These are phyloP conservation scores for Eumeta japonica DNA, from an alignment of 1,140 invertebrate species.

Conservation along the genomic window DNA sequence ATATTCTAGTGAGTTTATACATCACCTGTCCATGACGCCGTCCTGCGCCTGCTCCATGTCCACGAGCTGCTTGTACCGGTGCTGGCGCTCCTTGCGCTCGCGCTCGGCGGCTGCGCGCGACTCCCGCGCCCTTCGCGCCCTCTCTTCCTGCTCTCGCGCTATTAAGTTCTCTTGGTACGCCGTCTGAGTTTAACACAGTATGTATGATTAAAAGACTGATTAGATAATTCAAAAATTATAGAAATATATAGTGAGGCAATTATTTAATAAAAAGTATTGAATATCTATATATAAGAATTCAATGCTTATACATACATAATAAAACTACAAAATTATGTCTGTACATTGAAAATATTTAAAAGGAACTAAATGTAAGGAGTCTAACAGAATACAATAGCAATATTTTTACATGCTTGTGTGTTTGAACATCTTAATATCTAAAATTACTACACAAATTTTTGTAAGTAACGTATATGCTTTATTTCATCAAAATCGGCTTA, in stretches of 20 bases:
- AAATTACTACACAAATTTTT: too few species aligned
- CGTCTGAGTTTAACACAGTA: conserved; percentile 62
- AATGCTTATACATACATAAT: too few species aligned
- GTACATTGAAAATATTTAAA: too few species aligned
- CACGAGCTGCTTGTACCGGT: conserved; percentile 81
- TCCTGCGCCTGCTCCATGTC: conserved; percentile 92
- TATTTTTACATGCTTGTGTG: too few species aligned
- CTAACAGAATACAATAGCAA: too few species aligned
- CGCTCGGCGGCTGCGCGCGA: conserved; percentile 82
- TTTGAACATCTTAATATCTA: too few species aligned
- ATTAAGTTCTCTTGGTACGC: conserved; percentile 85
- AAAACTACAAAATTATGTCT: too few species aligned
- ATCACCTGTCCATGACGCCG: conserved; percentile 93
- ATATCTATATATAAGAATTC: conserved; percentile 2
- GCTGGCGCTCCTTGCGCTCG: conserved; percentile 77
- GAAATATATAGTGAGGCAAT: not conserved
- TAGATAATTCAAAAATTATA: not conserved
- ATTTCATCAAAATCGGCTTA: too few species aligned
- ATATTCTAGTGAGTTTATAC: too few species aligned
- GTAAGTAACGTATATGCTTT: too few species aligned
- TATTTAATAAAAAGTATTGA: not conserved
- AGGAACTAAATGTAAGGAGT: too few species aligned
- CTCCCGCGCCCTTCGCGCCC: conserved; percentile 79
- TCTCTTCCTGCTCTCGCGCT: conserved; percentile 82
- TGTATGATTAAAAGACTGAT: conserved; percentile 3